Evolutionary conservation across 1,140 invertebrate genomes (phyloP), one percentile per base, ranked within the genome.

Genomic region (Theocolax elegans): DNA sequence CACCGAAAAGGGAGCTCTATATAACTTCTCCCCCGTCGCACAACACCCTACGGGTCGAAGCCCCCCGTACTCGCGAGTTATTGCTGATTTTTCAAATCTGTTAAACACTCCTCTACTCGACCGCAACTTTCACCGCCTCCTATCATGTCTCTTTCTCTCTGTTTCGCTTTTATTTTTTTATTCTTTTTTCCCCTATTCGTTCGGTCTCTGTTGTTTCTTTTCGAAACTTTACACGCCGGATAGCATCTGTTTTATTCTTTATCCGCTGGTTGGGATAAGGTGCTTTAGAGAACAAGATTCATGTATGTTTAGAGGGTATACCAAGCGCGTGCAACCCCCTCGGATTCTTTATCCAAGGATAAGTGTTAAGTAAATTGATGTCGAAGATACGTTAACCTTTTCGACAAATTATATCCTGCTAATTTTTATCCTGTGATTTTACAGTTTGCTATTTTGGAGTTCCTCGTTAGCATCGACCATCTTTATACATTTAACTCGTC

Each of bases 1-100:
- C 56, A 60, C 56, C 31, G 31, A 51, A 42, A 53, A 51, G 9
- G 49, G 44, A 58, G 48, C 54, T 31, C 66, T 71, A 71, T 72
- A 69, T 71, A 60, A 74, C 64, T 59, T 67, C 19, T 46, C 29
- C 42, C 31, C 21, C 27, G 10, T 13, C 29, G 27, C 35, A 48
- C 58, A 17, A 49, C 60, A 2, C 10, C 17, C 49, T 10, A 21
- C 3, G 17, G 6, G 3, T 19, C 6, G 13, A 40, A 12, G 17
- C 42, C 46, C 42, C 19, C 13, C 38, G 23, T 48, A 17, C 3
- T 25, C 56, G 42, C 49, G 76, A 78, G 74, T 82, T 82, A 82
- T 83, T 80, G 80, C 79, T 81, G 80, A 83, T 82, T 82, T 83
- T 84, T 86, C 83, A 85, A 85, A 85, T 85, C 84, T 85, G 83